A percentile compares a stretch with the other conserved stretches of the same genome.
Evolutionary conservation across 1,140 invertebrate species (phyloP).

Genomic region (Akabosia matsudoensis): DNA sequence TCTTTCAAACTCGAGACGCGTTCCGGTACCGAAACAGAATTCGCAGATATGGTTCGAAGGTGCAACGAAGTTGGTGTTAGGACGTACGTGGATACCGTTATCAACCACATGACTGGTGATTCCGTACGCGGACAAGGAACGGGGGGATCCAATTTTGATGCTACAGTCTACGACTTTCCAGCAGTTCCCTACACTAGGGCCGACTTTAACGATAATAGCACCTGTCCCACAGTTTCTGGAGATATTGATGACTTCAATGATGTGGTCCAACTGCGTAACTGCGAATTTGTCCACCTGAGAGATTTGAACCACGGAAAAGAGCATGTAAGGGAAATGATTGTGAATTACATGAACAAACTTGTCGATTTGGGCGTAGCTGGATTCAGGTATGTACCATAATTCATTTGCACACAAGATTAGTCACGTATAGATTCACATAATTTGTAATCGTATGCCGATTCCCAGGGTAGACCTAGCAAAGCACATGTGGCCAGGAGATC

Average conservation of each 20-base stretch:
- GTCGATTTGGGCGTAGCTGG: slow-evolving; percentile 59
- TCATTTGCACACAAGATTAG: neutral
- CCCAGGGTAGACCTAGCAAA: slow-evolving; percentile 54
- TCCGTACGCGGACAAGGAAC: slow-evolving; percentile 55
- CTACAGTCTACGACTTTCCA: neutral
- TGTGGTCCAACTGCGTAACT: slow-evolving; percentile 54
- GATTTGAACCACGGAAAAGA: slow-evolving; percentile 57
- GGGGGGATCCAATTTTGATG: slow-evolving; percentile 53
- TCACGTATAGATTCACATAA: too few relatives aligned
- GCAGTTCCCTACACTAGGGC: neutral
- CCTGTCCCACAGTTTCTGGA: neutral
- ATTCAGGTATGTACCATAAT: neutral
- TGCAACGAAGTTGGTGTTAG: slow-evolving; percentile 72
- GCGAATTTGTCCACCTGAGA: slow-evolving; percentile 56
- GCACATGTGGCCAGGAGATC: slow-evolving; percentile 59
- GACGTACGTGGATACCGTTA: slow-evolving; percentile 78
- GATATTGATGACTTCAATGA: slow-evolving; percentile 12
- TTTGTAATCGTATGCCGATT: neutral
- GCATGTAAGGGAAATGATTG: slow-evolving; percentile 56
- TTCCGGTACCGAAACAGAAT: slow-evolving; percentile 68
- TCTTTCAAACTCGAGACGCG: slow-evolving; percentile 75
- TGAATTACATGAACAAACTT: slow-evolving; percentile 55
- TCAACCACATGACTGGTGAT: slow-evolving; percentile 84
- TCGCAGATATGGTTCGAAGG: slow-evolving; percentile 66
- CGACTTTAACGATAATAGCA: neutral